A percentile compares a stretch with the other conserved stretches of the same genome.
Evolutionary conservation across 2,113 vertebrate species (phyloP).

Genomic region (Oriolus oriolus): DNA sequence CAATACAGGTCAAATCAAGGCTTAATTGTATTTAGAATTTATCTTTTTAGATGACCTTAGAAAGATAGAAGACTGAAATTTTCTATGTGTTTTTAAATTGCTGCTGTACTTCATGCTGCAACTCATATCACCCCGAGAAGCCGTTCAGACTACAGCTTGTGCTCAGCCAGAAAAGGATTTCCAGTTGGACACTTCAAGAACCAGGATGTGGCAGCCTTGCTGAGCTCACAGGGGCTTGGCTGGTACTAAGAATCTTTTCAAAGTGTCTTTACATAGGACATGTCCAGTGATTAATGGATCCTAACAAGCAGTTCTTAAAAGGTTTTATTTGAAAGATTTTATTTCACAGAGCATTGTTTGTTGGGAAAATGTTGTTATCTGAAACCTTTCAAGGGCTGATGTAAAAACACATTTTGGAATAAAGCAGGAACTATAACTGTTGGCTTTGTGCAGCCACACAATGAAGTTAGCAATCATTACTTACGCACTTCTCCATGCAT

Average conservation of each 20-base stretch:
- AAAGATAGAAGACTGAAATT: neutral
- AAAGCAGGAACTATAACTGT: neutral
- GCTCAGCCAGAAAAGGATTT: neutral
- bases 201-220: neutral
- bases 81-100: neutral
- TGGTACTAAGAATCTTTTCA: neutral
- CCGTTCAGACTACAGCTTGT: neutral
- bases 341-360: neutral
- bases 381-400: neutral
- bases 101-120: neutral
- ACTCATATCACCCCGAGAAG: neutral
- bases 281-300: neutral
- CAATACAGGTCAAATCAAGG: conserved; percentile 22
- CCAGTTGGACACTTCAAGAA: neutral
- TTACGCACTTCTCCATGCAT: neutral
- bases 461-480: neutral
- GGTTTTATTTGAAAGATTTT: neutral
- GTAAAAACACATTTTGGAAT: neutral
- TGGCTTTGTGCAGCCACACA: neutral
- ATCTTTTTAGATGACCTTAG: neutral
- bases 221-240: neutral
- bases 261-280: neutral
- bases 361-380: neutral
- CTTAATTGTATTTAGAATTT: conserved; percentile 38
- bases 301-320: neutral